Evolutionary conservation across 1,140 invertebrate genomes (phyloP).

Genomic region (Drosophila takahashii): DNA sequence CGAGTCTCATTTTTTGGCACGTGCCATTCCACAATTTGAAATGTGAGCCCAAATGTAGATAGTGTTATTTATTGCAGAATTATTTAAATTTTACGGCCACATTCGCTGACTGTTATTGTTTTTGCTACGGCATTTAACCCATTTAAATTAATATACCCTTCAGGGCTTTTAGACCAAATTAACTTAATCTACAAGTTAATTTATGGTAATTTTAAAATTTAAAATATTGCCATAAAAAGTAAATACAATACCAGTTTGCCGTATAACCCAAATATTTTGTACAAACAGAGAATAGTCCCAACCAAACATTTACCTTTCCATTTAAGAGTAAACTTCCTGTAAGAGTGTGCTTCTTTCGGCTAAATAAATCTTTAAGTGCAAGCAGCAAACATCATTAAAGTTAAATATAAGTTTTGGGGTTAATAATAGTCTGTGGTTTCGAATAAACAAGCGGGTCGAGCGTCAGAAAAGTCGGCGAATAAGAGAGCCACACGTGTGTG

Average conservation of each 20-base stretch:
- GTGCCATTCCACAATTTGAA: slow-evolving; percentile 19
- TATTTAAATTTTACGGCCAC: slow-evolving; percentile 3
- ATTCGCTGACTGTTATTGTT: neutral
- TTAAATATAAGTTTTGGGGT: slow-evolving; percentile 23
- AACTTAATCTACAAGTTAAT: neutral
- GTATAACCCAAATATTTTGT: neutral
- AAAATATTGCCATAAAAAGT: too few relatives aligned
- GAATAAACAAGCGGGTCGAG: slow-evolving; percentile 2
- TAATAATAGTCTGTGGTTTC: slow-evolving; percentile 40
- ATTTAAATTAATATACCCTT: slow-evolving; percentile 39
- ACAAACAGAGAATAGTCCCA: neutral
- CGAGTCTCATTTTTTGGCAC: slow-evolving; percentile 14
- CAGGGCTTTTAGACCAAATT: slow-evolving; percentile 21
- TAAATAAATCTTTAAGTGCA: slow-evolving; percentile 11
- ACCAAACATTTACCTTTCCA: slow-evolving; percentile 24
- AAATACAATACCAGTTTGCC: neutral
- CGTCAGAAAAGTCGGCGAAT: slow-evolving; percentile 6
- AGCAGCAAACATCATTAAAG: slow-evolving; percentile 37
- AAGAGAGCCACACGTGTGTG: slow-evolving; percentile 39
- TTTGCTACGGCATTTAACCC: slow-evolving; percentile 17
- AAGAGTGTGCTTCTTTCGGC: neutral
- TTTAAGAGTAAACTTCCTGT: slow-evolving; percentile 25
- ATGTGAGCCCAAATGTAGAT: slow-evolving; percentile 11
- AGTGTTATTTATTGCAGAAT: slow-evolving; percentile 10
- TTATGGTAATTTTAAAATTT: neutral